A percentile compares a stretch with the other conserved stretches of the same genome.
phyloP scores from a whole-genome alignment of 2,797 vertebrate species.

The Paramormyrops hopkinsi region DNA sequence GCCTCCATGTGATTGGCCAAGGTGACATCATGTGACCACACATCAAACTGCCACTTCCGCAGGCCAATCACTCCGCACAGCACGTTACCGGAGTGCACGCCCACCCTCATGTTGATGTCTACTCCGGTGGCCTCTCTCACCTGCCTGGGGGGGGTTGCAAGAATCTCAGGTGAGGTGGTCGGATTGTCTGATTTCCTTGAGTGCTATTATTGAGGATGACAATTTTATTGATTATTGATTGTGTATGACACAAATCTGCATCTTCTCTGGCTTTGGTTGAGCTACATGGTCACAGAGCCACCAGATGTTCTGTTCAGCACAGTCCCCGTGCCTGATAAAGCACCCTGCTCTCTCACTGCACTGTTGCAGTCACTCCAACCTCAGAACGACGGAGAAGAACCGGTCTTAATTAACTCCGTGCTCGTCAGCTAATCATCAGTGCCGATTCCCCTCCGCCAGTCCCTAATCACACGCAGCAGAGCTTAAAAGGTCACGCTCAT shows the following conservation, averaged over 20 bases:
- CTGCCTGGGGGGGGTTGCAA: slow-evolving; percentile 61
- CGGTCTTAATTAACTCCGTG: not conserved
- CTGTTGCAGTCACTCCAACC: not conserved
- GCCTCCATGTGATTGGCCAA: slow-evolving; percentile 98
- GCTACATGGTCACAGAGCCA: not conserved
- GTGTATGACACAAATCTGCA: not conserved
- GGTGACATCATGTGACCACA: slow-evolving; percentile 96
- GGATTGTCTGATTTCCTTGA: not conserved
- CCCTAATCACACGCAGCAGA: not conserved
- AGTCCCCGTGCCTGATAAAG: not conserved
- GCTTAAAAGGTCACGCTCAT: slow-evolving; percentile 14
- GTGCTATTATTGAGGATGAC: not conserved
- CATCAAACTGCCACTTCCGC: slow-evolving; percentile 97
- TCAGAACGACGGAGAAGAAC: not conserved
- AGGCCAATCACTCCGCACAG: slow-evolving; percentile 93
- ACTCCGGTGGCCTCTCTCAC: slow-evolving; percentile 91
- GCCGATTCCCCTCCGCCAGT: not conserved
- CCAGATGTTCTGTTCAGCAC: not conserved
- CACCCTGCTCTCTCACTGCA: not conserved
- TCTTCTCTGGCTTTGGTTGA: not conserved
- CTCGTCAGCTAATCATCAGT: not conserved
- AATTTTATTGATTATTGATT: not conserved
- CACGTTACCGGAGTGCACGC: slow-evolving; percentile 93
- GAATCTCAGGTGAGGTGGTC: not conserved
- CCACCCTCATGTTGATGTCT: slow-evolving; percentile 96